A percentile compares a stretch with the other conserved stretches of the same genome.
Evolutionary conservation across 2,888 invertebrate species (phyloP).

Genomic region (Uropetala carovei): DNA sequence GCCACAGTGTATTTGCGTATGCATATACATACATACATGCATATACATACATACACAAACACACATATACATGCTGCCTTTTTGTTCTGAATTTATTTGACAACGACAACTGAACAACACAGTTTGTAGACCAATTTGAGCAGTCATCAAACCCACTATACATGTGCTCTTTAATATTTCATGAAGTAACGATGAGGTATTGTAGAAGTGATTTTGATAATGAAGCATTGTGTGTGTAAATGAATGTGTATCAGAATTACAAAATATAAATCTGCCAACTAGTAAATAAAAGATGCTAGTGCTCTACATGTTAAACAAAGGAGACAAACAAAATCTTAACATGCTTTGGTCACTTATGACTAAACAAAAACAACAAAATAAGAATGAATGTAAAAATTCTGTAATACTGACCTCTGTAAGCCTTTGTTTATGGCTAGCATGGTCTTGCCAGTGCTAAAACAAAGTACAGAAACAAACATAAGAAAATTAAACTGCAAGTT

Average conservation of each 20-base stretch:
- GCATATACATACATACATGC: conserved; percentile 29
- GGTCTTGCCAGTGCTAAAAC: conserved; percentile 88
- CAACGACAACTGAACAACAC: conserved; percentile 36
- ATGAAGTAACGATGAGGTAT: conserved; percentile 46
- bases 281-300: conserved; percentile 57
- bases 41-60: conserved; percentile 32
- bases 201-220: conserved; percentile 22
- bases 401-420: conserved; percentile 84
- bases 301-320: conserved; percentile 53
- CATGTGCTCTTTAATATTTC: conserved; percentile 27
- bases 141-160: conserved; percentile 27
- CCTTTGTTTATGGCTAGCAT: conserved; percentile 92
- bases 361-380: conserved; percentile 64
- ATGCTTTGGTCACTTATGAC: conserved; percentile 63
- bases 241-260: conserved; percentile 46
- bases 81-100: conserved; percentile 36
- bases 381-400: conserved; percentile 69
- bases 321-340: conserved; percentile 49
- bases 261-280: conserved; percentile 53
- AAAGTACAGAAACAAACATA: conserved; percentile 78
- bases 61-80: conserved; percentile 43
- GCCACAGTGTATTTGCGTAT: no score
- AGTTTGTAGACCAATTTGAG: conserved; percentile 33
- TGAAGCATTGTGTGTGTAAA: conserved; percentile 48
- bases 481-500: conserved; percentile 70